These are phyloP conservation scores for Globodera rostochiensis DNA, from an alignment of 1,140 invertebrate species.

Conservation along the genomic window DNA sequence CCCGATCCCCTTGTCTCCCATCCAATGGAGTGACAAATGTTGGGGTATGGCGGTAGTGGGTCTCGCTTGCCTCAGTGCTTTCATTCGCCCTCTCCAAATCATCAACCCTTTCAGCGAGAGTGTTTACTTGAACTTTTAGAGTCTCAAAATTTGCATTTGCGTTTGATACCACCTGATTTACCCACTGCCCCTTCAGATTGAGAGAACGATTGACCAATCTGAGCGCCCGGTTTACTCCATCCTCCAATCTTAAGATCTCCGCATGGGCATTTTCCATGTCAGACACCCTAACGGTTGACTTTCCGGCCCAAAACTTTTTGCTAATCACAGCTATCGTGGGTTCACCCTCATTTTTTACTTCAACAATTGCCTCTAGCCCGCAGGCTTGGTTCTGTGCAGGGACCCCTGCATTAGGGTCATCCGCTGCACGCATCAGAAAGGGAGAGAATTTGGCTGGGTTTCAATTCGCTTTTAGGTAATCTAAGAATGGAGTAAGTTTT, in stretches of 20 bases:
- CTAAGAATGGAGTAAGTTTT: no score
- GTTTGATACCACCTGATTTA: not conserved
- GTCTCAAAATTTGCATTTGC: not conserved
- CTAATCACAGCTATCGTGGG: no score
- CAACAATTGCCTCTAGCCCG: no score
- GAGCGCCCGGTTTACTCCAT: not conserved
- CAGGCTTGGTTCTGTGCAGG: no score
- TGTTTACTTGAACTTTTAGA: not conserved
- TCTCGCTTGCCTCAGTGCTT: not conserved
- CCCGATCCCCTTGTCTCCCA: no score
- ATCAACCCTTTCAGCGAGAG: not conserved
- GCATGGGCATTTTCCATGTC: conserved; percentile 7
- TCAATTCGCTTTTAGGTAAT: no score
- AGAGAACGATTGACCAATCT: not conserved
- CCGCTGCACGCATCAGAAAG: no score
- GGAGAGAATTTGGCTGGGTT: no score
- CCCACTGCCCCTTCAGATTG: not conserved
- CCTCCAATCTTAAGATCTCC: not conserved
- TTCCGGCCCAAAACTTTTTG: not conserved
- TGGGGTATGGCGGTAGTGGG: not conserved
- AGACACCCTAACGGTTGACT: not conserved
- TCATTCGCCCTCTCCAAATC: not conserved
- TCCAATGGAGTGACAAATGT: not conserved
- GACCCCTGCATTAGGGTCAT: no score
- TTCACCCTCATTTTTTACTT: no score